These are phyloP conservation scores for Pseudomyrmex gracilis DNA, from an alignment of 1,140 invertebrate species.

Conservation along the genomic window DNA sequence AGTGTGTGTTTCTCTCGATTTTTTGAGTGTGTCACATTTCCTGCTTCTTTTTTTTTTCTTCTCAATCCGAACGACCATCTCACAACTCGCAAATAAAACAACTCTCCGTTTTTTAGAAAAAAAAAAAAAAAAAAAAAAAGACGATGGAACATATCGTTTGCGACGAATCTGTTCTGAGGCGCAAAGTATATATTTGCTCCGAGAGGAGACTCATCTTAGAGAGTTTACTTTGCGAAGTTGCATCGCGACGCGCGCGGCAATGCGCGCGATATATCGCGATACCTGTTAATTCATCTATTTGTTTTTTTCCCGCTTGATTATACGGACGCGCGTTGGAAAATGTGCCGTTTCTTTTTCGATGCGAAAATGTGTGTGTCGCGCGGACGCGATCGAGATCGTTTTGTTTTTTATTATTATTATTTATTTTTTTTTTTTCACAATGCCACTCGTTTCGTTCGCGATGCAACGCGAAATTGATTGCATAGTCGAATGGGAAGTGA, in stretches of 20 bases:
- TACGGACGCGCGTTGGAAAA: conserved; percentile 15
- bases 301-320: conserved; percentile 13
- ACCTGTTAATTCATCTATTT: conserved; percentile 8
- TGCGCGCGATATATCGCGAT: not conserved
- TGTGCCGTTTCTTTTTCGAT: conserved; percentile 16
- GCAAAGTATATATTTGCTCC: not conserved
- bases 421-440: conserved; percentile 29
- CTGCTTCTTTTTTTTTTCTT: not conserved
- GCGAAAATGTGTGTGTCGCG: not conserved
- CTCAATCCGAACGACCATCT: not conserved
- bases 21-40: not conserved
- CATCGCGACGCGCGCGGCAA: not conserved
- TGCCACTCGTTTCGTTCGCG: conserved; percentile 51
- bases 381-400: conserved; percentile 47
- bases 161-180: not conserved
- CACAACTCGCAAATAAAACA: not conserved
- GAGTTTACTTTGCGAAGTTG: not conserved
- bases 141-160: too few species aligned
- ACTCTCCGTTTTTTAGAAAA: not conserved
- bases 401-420: too few species aligned
- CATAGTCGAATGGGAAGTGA: conserved; percentile 71
- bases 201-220: not conserved
- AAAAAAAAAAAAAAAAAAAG: not conserved
- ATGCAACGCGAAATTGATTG: conserved; percentile 53
- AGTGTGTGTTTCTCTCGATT: too few species aligned